phyloP scores from a whole-genome alignment of 1,140 invertebrate genomes.

The Drosophila quadrilineata region DNA sequence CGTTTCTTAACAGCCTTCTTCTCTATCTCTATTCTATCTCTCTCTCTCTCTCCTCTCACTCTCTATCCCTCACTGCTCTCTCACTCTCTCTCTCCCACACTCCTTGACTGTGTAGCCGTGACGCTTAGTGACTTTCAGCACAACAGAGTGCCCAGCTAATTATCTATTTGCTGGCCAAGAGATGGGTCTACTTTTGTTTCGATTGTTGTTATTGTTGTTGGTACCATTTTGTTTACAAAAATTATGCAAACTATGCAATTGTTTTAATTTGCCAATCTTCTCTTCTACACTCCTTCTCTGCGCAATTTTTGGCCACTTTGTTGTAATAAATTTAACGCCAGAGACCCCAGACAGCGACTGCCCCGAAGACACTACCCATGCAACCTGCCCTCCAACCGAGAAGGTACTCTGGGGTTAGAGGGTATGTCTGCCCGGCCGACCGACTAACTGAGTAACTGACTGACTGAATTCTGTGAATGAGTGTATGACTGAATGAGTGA shows the following conservation, averaged over 20 bases:
- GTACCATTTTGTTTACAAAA: conserved; percentile 67
- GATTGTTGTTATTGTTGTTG: not conserved
- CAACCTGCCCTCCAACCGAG: not conserved
- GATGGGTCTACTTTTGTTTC: not conserved
- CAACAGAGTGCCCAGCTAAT: too few species aligned
- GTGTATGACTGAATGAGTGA: not conserved
- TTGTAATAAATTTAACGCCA: conserved; percentile 72
- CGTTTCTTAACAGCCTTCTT: conserved; percentile 49
- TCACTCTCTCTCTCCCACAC: not conserved
- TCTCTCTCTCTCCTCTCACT: not conserved
- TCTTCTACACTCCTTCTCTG: not conserved
- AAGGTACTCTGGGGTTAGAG: not conserved
- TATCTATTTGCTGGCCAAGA: not conserved
- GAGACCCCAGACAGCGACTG: not conserved
- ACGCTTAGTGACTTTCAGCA: too few species aligned
- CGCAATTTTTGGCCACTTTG: conserved; percentile 49
- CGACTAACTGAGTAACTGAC: not conserved
- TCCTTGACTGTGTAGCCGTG: too few species aligned
- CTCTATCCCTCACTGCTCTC: not conserved
- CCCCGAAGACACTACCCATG: not conserved
- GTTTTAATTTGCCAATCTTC: conserved; percentile 57
- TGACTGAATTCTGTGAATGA: conserved; percentile 5
- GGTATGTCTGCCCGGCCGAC: not conserved
- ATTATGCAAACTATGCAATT: conserved; percentile 74
- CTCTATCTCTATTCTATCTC: not conserved